A percentile compares a stretch with the other conserved stretches of the same genome.
phyloP scores from a whole-genome alignment of 2,888 invertebrate species.

The Macrophya alboannulata region DNA sequence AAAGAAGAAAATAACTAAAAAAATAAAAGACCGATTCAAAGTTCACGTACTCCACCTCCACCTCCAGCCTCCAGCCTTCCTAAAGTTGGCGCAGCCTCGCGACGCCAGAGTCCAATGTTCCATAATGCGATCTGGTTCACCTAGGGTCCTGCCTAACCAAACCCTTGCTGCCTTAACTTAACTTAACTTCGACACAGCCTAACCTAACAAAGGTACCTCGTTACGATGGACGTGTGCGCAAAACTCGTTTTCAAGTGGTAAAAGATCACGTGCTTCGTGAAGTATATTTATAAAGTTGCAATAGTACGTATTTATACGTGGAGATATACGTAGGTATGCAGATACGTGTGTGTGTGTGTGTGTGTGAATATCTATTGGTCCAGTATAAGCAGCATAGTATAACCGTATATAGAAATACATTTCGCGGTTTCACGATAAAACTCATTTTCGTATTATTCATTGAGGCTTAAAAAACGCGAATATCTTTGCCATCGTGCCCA shows the following conservation, averaged over 20 bases:
- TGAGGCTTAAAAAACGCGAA: not conserved
- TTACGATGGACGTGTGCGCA: slow-evolving; percentile 30
- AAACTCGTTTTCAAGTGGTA: slow-evolving; percentile 35
- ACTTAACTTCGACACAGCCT: slow-evolving; percentile 29
- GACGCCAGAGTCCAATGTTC: slow-evolving; percentile 11
- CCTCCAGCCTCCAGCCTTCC: not conserved
- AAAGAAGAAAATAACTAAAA: slow-evolving; percentile 13
- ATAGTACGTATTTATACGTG: not conserved
- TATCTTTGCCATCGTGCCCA: not conserved
- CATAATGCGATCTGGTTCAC: slow-evolving; percentile 38
- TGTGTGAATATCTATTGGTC: not conserved
- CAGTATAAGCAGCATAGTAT: not conserved
- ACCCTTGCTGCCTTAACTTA: slow-evolving; percentile 21
- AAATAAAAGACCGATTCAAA: slow-evolving; percentile 35
- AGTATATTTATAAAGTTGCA: slow-evolving; percentile 33
- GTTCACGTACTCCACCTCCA: slow-evolving; percentile 24
- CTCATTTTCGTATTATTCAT: not conserved
- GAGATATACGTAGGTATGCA: not conserved
- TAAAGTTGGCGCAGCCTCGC: slow-evolving; percentile 21
- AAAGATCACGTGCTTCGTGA: slow-evolving; percentile 42
- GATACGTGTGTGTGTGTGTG: too few relatives aligned
- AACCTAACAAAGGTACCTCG: slow-evolving; percentile 41
- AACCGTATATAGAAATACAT: not conserved
- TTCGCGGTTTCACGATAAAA: not conserved
- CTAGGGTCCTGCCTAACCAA: slow-evolving; percentile 13